Base-by-base conservation (phyloP, 2,797 vertebrate species). In the Hippocampus kuda region DNA sequence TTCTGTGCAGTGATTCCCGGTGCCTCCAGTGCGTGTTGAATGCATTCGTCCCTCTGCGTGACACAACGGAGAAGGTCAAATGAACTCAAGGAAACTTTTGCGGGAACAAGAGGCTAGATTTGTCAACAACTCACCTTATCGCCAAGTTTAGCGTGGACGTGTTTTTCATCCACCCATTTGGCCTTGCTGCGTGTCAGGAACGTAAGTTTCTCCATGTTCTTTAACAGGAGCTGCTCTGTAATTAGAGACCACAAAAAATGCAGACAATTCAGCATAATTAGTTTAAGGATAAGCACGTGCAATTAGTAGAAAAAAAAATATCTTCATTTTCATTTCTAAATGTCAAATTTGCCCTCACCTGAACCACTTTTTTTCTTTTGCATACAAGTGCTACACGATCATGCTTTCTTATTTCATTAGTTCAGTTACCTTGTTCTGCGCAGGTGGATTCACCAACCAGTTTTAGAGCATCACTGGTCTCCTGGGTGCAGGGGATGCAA, bases 401-500 rank as follows among this genome's bases (percentile, higher is more conserved):
- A 6, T 20, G 3, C 49, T 51, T 51, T 15, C 30, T 20, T 60
- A 38, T 27, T 59, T 30, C 2, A 5, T 49, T 5, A 24, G 9
- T 30, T 44, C 1, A 18, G 6, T 65, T 51, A 89, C 88, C 85
- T 83, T 89, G 88, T 59, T 84, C 10, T 7, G 15, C 9, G 53
- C 86, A 88, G 42, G 75, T 86, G 15, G 83, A 72, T 0, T 10
- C 0, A 0, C 66, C 66, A n/a, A 46, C 51, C 70, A 87, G 71
- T 16, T 72, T n/a, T 20, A 89, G 71, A 71, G 85, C 88, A 18
- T 68, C 3, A 27, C 60, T 88, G 54, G 87, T 88, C 41, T 83
- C 76, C 73, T 68, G 18, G 30, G 88, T 88, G 65, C 88, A 85
- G 7, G 88, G 88, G 70, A 89, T 79, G 70, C 88, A 89, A 67